Evolutionary conservation across 2,113 vertebrate species (phyloP), one percentile per base, ranked within the genome.

Genomic region (Centropus unirufus): DNA sequence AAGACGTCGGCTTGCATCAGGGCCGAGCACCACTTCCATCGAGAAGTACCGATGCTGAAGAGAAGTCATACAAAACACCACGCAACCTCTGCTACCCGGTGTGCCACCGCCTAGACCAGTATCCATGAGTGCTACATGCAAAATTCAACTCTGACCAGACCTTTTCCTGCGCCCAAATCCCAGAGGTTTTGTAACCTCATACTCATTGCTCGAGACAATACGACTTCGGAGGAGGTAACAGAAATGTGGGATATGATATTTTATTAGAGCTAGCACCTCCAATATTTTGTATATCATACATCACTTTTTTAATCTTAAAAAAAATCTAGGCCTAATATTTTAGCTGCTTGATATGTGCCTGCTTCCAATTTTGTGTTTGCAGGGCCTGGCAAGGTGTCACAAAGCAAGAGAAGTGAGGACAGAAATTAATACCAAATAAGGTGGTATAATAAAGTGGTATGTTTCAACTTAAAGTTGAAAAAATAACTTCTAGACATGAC

Each of bases 91-190:
- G 26, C n/a, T 69, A 22, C 29, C 64, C 61, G 30, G 49, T 57
- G 42, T 47, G 11, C 67, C 44, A 39, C 14, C 34, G 67, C 85
- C 46, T 44, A 67, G 39, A 55, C 23, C 51, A 73, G 44, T 22
- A 92, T 49, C 36, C 20, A 52, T 39, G 76, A 87, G n/a, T 36
- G 49, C 46, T 76, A 64, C 34, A 79, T 14, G 46, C 51, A 87
- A 92, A 85, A 95, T 83, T 91, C 69, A 86, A 61, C 47, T 67
- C 87, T 77, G 90, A 73, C 23, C 67, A 77, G 39, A 9, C 78
- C 92, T 70, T 69, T 76, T 58, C 63, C 55, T 14, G 9, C n/a
- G 21, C 39, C 78, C 77, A 83, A 85, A 93, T 55, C 49, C 46
- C 63, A 85, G 12, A 82, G 77, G 21, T 64, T 84, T 44, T 52